These are phyloP conservation scores for Heterodera filipjevi DNA, from an alignment of 2,888 invertebrate species.

Conservation along the genomic window DNA sequence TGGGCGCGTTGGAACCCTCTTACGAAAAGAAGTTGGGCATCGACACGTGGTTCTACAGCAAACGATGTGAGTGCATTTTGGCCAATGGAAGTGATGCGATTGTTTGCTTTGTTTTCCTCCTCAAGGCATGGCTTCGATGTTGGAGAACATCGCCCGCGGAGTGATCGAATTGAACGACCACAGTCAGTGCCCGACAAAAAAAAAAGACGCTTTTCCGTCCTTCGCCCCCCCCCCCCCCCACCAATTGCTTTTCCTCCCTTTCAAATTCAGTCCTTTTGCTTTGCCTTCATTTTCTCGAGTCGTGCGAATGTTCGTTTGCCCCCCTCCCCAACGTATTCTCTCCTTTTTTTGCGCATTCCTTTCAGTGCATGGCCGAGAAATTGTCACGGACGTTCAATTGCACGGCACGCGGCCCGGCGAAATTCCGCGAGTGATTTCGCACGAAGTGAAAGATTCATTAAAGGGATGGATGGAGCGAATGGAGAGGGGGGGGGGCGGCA, in stretches of 20 bases:
- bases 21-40: constrained; percentile 91
- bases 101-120: not conserved
- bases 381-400: constrained; percentile 75
- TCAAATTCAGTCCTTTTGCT: constrained; percentile 71
- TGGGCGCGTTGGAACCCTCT: constrained; percentile 92
- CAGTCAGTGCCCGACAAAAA: too few species aligned
- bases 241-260: not conserved
- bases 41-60: constrained; percentile 81
- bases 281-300: constrained; percentile 84
- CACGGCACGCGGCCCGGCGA: constrained; percentile 18
- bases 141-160: constrained; percentile 87
- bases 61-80: constrained; percentile 49
- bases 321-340: not conserved
- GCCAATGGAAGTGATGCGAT: constrained; percentile 22
- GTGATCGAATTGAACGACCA: constrained; percentile 84
- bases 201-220: too few species aligned
- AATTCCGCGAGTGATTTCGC: constrained; percentile 14
- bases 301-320: constrained; percentile 75
- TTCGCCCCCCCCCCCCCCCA: not conserved
- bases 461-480: not conserved
- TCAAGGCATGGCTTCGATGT: constrained; percentile 77
- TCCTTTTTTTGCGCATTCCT: not conserved
- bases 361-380: constrained; percentile 80
- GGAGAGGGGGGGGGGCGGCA: not conserved
- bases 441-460: constrained; percentile 18